phyloP scores from a whole-genome alignment of 2,888 invertebrate genomes.

The Nephrotoma flavescens region DNA sequence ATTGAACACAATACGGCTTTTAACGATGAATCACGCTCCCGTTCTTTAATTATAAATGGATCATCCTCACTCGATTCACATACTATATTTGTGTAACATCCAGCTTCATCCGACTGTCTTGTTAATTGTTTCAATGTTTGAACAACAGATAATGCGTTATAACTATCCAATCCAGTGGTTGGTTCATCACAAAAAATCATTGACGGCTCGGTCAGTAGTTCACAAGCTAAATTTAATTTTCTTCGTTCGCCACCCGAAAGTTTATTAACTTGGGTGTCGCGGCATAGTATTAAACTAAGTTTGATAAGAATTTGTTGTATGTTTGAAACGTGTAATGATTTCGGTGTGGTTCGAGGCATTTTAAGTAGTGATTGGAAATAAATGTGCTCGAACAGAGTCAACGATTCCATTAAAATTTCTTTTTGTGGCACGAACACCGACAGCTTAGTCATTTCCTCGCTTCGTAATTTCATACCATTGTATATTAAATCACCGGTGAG shows the following conservation, averaged over 20 bases:
- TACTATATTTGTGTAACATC: neutral
- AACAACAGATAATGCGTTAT: slow-evolving; percentile 68
- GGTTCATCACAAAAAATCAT: slow-evolving; percentile 89
- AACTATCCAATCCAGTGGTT: slow-evolving; percentile 84
- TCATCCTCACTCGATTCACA: neutral
- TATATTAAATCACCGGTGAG: slow-evolving; percentile 53
- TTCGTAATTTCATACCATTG: slow-evolving; percentile 48
- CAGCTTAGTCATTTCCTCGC: slow-evolving; percentile 51
- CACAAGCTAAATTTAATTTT: slow-evolving; percentile 58
- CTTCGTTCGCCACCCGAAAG: slow-evolving; percentile 85
- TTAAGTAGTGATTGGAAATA: slow-evolving; percentile 69
- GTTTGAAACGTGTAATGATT: slow-evolving; percentile 23
- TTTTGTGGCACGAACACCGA: slow-evolving; percentile 80
- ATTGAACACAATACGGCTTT: slow-evolving; percentile 76
- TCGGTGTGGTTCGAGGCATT: slow-evolving; percentile 46
- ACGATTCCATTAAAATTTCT: slow-evolving; percentile 61
- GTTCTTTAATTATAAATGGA: neutral
- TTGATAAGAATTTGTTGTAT: slow-evolving; percentile 32
- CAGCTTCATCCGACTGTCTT: slow-evolving; percentile 9
- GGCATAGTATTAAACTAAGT: slow-evolving; percentile 58
- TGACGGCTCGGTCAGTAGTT: slow-evolving; percentile 72
- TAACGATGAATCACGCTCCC: slow-evolving; percentile 8
- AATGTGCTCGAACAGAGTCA: slow-evolving; percentile 71
- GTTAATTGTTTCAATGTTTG: slow-evolving; percentile 50
- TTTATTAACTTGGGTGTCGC: slow-evolving; percentile 52